Evolutionary conservation across 2,888 invertebrate species (phyloP), one percentile per base, ranked within the genome.

Genomic region (Ametastegia equiseti): DNA sequence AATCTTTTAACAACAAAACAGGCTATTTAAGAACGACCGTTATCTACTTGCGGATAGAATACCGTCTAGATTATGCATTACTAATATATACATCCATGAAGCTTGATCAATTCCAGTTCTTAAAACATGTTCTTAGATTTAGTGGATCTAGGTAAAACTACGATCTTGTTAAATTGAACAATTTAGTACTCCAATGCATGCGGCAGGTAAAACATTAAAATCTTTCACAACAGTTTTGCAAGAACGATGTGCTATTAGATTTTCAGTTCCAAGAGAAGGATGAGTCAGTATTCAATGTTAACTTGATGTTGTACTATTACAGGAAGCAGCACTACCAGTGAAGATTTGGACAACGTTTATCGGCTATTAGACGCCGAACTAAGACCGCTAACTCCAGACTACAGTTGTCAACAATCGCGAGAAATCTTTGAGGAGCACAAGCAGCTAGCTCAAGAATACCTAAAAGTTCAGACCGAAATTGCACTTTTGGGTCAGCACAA

Each of bases 341-440:
- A 89, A 83, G 89, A 89, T 82, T 92, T 95, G 83, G 95, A 95
- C 88, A 94, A 95, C 84, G 94, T 96, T 92, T 95, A 96, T 92
- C 94, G 96, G 91, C 94, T 97, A 92, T 92, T 97, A 85, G 97
- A 97, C 90, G 95, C 96, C 0, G 96, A 97, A 88, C 92, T 97
- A 81, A 94, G 97, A 87, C 98, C 98, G 2, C 94, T 96, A 85
- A 95, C 96, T 54, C 98, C 98, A 19, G 96, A 97, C 92, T 94
- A 95, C 86, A 94, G 94, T 88, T 93, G 93, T 84, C 94, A 95
- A 23, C 95, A 96, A 91, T 98, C 98, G 79, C 94, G 96, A 91
- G 94, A 95, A 85, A 96, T 98, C 88, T 98, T 96, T 90, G 95
- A 97, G 85, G 97, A 98, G 88, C 98, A 98, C 90, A 97, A 96